Evolutionary conservation across 2,888 invertebrate species (phyloP), one percentile per base, ranked within the genome.

Genomic region (Hypolimnas misippus): DNA sequence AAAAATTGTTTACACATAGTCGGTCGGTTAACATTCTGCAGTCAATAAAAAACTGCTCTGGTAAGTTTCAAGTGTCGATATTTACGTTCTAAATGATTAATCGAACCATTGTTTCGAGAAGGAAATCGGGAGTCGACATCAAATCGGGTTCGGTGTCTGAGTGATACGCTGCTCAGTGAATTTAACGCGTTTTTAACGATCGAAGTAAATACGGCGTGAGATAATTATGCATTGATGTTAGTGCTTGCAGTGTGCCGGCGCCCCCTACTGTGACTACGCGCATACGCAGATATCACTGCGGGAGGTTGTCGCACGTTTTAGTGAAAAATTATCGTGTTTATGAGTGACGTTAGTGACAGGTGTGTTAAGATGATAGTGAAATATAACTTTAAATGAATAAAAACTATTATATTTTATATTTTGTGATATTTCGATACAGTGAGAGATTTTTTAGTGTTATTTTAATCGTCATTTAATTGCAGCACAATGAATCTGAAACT

Each of bases 61-160:
- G 85, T 71, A 76, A 80, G 70, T 78, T 73, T 89, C 87, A 85
- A 75, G 63, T 73, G 82, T 77, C 76, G 83, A 83, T 87, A 84
- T 87, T 87, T 85, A 89, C 74, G 82, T 71, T 73, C 67, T 67
- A 63, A 78, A 75, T 85, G 89, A 90, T 89, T 87, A 84, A 91
- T 86, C 67, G 79, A 78, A 79, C 76, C 79, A 89, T 90, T 90
- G 88, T 89, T 74, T 82, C 73, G 66, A 73, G 73, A 72, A 59
- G 58, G 53, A 60, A 60, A 54, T 60, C 59, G 29, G 42, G 52
- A 35, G 16, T 29, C 25, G 42, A 33, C 59, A 35, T 53, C 35
- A 59, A 59, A 54, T 29, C 14, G 25, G 25, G 29, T 49, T 49
- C 49, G 49, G 49, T 49, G 49, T 49, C 52, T 52, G 71, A 69